phyloP scores from a whole-genome alignment of 2,113 vertebrate genomes.

The Prionailurus viverrinus region DNA sequence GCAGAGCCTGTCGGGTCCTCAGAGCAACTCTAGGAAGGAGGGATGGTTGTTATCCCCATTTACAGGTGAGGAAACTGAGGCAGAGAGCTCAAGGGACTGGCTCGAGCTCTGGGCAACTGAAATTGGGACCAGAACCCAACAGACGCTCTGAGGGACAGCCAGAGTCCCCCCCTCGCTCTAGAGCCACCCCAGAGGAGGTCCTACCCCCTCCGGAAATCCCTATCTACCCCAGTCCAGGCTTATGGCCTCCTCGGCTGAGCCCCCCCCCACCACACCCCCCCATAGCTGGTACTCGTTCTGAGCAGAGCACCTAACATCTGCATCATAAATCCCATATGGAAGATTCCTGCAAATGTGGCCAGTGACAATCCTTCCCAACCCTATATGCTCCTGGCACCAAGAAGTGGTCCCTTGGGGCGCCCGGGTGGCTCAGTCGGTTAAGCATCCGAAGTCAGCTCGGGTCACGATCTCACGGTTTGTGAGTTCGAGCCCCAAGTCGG shows the following conservation, averaged over 20 bases:
- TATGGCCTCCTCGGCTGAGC: neutral
- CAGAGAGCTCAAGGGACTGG: neutral
- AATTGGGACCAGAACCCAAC: neutral
- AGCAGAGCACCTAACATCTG: neutral
- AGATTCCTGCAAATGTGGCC: neutral
- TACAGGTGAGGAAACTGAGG: neutral
- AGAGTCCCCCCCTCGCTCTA: neutral
- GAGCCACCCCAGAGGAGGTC: neutral
- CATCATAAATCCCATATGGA: neutral
- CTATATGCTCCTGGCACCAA: fast-evolving
- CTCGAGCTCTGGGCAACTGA: neutral
- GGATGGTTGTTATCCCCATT: neutral
- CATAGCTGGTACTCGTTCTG: fast-evolving
- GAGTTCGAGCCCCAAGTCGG: no score
- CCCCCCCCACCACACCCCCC: neutral
- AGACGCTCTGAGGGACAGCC: no score
- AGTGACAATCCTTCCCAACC: neutral
- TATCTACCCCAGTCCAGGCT: fast-evolving
- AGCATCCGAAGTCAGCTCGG: no score
- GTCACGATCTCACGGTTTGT: no score
- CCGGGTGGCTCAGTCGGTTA: no score
- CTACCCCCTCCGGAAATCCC: neutral
- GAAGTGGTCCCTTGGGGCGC: no score
- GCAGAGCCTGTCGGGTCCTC: neutral
- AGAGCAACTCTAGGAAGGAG: neutral